Base-by-base conservation (phyloP, 2,888 invertebrate genomes). In the Nasonovia ribisnigri region DNA sequence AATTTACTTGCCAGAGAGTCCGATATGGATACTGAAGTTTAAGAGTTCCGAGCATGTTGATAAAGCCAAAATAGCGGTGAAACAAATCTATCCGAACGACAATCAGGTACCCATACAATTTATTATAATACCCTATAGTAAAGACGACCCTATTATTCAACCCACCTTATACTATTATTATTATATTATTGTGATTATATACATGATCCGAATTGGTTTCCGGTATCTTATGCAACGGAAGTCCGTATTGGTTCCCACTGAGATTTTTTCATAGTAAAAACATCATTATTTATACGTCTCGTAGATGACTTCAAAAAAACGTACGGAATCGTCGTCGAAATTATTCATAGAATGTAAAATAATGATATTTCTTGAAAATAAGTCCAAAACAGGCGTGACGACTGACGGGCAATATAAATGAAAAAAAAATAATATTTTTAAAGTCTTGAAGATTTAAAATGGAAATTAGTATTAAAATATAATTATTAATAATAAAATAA, bases 1-100 rank as follows among this genome's bases (percentile, higher is more conserved):
- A 51, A 95, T 96, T 36, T 94, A 94, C 20, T 95, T 97, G 87
- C 97, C 97, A 1, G 97, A 97, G 95, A 96, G 96, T 94, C 97
- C 97, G 0, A 96, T 96, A 94, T 97, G 97, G 97, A 95, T 96
- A n/a, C 95, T 96, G 60, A 94, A 94, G 67, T 95, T 95, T 92
- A 94, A 90, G 11, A 57, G 94, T 11, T 77, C 93, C 16, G 94
- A 94, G 42, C 92, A 84, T 54, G 87, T 29, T 0, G 26, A 42
- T 3, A 77, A 87, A 51, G 94, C 95, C n/a, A 94, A 94, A 46
- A 77, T 88, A 16, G 92, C 94, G 8, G 88, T 95, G 8, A 93
- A 94, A 84, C 91, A 87, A 13, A 94, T 95, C 11, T 95, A 95
- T 84, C 89, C 94, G 43, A 88, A 94, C 1, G 67, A 93, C n/a